Evolutionary conservation across 2,113 vertebrate species (phyloP), one percentile per base, ranked within the genome.

Genomic region (Xenotilapia flavipinnis): DNA sequence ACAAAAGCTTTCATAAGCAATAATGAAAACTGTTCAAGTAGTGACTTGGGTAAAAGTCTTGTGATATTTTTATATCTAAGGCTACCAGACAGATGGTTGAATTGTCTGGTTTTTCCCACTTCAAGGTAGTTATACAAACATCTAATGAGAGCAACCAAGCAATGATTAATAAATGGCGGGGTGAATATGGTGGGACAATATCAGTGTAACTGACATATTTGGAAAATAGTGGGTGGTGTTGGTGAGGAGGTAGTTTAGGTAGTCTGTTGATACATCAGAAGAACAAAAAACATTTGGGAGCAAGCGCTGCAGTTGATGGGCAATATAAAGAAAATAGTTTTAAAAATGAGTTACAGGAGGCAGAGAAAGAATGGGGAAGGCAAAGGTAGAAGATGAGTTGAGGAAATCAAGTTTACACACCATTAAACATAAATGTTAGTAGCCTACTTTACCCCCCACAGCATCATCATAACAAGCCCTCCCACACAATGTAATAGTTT

Each of bases 401-500:
- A 79, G 56, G 17, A 28, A 77, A 58, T 81, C 55, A 75, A 45
- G 47, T 90, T 91, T 68, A 55, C 79, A 87, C 15, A 42, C 56
- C 84, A 91, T 88, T 87, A 86, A 92, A 60, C 84, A 83, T 33
- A 80, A 84, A 68, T 68, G 54, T 45, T 70, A 40, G 36, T 31
- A 68, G 36, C 38, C 77, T 45, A 77, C 45, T 77, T 51, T 77
- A 81, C 51, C 86, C n/a, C 79, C 80, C 85, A 40, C 26, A 49
- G 51, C 55, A 75, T 77, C 73, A 80, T 88, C 81, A 88, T 83
- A 68, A 85, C 62, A 87, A 92, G 26, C 51, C 89, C 88, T 86
- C 84, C 88, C 80, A 92, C 90, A 85, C 89, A 83, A n/a, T 82
- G 53, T 56, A 75, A 79, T 86, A 82, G 58, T 70, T 84, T 42